phyloP scores from a whole-genome alignment of 2,113 vertebrate species.

The Myxocyprinus asiaticus region DNA sequence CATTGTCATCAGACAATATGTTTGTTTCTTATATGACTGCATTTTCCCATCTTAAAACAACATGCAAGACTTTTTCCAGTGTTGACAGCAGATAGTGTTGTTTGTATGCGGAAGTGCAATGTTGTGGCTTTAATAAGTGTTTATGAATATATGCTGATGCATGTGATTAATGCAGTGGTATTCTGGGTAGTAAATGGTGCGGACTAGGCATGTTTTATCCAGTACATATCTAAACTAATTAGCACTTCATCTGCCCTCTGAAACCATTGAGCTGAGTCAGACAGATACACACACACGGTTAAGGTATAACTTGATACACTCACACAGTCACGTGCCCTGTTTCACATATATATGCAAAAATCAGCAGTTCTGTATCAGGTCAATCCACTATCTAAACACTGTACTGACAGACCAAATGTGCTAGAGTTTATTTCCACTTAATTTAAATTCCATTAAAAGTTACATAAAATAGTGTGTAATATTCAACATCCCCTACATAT shows the following conservation, averaged over 20 bases:
- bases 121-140: conserved; percentile 34
- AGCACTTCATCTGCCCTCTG: conserved; percentile 42
- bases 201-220: conserved; percentile 27
- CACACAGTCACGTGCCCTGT: background rate
- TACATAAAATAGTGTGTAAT: background rate
- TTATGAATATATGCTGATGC: conserved; percentile 28
- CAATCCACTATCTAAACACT: too few species aligned
- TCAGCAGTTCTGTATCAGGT: too few species aligned
- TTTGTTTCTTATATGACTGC: too few species aligned
- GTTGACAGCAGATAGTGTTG: conserved; percentile 17
- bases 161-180: conserved; percentile 46
- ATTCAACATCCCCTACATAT: too few species aligned
- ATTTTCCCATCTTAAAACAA: background rate
- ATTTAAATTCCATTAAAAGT: background rate
- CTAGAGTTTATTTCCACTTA: background rate
- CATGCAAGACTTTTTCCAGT: background rate
- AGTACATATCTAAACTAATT: conserved; percentile 42
- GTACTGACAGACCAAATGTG: too few species aligned
- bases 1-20: too few species aligned
- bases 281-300: conserved; percentile 26
- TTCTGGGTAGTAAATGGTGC: conserved; percentile 38
- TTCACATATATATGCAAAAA: background rate
- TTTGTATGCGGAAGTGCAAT: background rate
- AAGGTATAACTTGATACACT: conserved; percentile 18
- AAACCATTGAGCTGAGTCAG: conserved; percentile 34